Evolutionary conservation across 2,797 vertebrate genomes (phyloP), one percentile per base, ranked within the genome.

Genomic region (Amphiprion clarkii): DNA sequence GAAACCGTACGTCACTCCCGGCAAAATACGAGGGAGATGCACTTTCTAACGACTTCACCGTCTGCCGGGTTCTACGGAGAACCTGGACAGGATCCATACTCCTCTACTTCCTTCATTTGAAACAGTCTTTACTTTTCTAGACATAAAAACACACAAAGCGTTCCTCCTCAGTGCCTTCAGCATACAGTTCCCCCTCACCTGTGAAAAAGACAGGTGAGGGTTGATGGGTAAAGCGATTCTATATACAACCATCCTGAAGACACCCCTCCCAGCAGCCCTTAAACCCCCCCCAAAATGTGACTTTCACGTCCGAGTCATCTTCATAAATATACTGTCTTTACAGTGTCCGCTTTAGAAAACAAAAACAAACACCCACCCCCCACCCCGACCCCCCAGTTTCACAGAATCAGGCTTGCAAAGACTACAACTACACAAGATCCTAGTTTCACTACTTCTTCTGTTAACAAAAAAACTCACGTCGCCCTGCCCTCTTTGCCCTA

Each of bases 251-350:
- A 49, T 75, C 80, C 77, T 68, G 73, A 85, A 86, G 51, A 67
- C 63, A 49, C 33, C 65, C 70, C 74, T 12, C n/a, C 52, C 21
- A 4, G 8, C 71, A 55, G 53, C 58, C 60, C 56, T 21, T 44
- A n/a, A 36, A 6, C 56, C 54, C 68, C 36, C 56, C 49, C 40
- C 40, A 19, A 19, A 21, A 21, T 46, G 36, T 74, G 73, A 83
- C 75, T 74, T 59, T 65, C 54, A 19, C 19, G 31, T 46, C 71
- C 42, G 66, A 66, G 71, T 88, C 82, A 58, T 81, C 69, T 83
- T 86, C 82, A 90, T 87, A 91, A 84, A 92, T 89, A 85, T 81
- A 89, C 82, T 44, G 78, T 89, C 83, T 91, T 84, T 92, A 93
- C 89, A 93, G 86, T 75, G 86, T 89, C 78, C 49, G 52, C 52